phyloP scores from a whole-genome alignment of 2,888 invertebrate genomes.

The Apamea monoglypha region DNA sequence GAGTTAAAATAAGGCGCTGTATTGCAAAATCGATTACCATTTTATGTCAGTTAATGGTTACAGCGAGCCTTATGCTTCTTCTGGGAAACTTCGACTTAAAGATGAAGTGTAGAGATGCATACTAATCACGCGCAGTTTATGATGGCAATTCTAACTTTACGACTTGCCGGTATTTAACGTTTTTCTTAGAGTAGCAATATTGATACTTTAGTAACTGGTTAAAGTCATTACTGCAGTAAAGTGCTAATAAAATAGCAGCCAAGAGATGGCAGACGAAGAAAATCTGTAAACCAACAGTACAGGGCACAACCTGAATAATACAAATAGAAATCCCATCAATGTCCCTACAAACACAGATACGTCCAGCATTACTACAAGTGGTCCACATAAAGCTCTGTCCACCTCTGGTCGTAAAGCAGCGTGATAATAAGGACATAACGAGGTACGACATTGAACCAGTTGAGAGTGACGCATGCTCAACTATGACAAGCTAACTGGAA shows the following conservation, averaged over 20 bases:
- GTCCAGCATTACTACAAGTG: not conserved
- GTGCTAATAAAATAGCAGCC: no score
- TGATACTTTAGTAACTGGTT: not conserved
- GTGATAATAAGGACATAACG: conserved; percentile 38
- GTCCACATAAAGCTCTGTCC: conserved; percentile 6
- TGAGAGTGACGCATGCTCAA: not conserved
- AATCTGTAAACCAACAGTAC: no score
- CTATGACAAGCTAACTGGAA: conserved; percentile 10
- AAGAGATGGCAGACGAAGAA: not conserved
- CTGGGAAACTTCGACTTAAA: not conserved
- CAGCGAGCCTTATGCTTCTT: not conserved
- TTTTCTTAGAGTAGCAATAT: not conserved
- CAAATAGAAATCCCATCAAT: not conserved
- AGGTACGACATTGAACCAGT: not conserved
- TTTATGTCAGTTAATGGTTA: not conserved
- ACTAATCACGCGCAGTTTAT: not conserved
- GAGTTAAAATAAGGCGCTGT: not conserved
- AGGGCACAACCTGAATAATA: not conserved
- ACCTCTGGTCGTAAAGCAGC: conserved; percentile 3
- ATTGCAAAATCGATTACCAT: no score
- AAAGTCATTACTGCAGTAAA: not conserved
- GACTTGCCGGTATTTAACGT: no score
- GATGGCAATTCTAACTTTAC: not conserved
- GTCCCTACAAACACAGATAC: not conserved
- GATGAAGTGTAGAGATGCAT: conserved; percentile 1